Conservation (phyloP, 2,797 vertebrate species). For the Luscinia megarhynchos region DNA sequence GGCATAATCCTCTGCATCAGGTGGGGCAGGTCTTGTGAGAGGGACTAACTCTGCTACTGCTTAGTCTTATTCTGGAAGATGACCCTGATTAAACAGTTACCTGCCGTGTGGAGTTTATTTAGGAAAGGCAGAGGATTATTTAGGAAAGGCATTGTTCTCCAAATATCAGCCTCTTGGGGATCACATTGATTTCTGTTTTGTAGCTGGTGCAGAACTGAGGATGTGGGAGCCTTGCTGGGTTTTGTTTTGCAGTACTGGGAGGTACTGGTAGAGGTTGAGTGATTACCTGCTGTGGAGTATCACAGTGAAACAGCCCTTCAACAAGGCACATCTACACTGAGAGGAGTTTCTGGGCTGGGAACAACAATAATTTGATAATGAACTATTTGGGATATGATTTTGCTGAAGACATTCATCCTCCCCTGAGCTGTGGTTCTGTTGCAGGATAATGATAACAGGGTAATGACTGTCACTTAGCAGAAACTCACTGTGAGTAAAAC, state of each 20-base stretch:
- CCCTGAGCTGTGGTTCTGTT: background rate
- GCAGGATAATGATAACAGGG: background rate
- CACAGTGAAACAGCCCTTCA: background rate
- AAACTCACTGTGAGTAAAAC: background rate
- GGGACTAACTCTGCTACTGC: background rate
- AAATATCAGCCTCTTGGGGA: background rate
- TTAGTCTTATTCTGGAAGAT: background rate
- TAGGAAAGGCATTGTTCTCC: background rate
- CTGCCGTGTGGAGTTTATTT: background rate
- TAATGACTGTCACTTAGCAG: background rate
- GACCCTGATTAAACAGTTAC: background rate
- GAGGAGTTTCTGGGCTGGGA: background rate
- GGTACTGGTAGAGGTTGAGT: background rate
- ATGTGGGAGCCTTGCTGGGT: background rate
- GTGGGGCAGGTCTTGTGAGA: background rate
- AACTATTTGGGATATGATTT: background rate
- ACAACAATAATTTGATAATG: background rate
- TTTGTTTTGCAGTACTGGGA: background rate
- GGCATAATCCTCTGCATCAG: background rate
- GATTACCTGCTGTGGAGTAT: background rate
- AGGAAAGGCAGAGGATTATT: background rate
- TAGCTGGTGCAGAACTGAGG: background rate
- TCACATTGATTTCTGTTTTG: background rate
- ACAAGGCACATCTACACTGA: rapidly evolving
- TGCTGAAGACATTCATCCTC: background rate